Evolutionary conservation across 2,113 vertebrate genomes (phyloP).

Genomic region (Anhinga anhinga): DNA sequence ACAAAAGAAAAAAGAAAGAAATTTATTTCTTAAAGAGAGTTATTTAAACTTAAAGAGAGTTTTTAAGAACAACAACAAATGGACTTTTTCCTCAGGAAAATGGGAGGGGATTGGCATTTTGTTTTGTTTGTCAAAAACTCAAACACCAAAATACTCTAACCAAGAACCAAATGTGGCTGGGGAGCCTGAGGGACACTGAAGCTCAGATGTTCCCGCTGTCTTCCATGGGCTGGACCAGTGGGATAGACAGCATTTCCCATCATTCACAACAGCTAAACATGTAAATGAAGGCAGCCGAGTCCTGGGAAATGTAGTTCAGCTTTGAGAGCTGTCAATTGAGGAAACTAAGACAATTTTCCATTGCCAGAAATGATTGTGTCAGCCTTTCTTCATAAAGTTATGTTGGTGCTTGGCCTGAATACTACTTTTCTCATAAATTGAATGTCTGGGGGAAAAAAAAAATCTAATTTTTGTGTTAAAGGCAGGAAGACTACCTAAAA

Average conservation of each 20-base stretch:
- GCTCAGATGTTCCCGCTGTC: background rate
- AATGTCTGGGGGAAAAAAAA: fast-evolving
- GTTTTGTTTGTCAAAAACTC: background rate
- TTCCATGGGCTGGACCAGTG: background rate
- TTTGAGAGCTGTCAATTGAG: background rate
- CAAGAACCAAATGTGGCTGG: background rate
- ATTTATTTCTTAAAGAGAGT: background rate
- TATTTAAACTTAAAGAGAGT: background rate
- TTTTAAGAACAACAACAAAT: background rate
- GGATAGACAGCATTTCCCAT: background rate
- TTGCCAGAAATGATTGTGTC: background rate
- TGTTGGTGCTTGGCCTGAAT: background rate
- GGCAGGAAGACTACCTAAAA: background rate
- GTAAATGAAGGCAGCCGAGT: background rate
- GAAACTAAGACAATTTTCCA: background rate
- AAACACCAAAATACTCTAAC: background rate
- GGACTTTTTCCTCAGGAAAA: background rate
- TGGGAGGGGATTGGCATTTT: background rate
- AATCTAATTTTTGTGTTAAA: background rate
- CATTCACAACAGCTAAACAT: fast-evolving
- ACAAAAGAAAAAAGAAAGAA: background rate
- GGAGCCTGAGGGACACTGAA: background rate
- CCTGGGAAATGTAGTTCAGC: background rate
- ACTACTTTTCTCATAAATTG: background rate
- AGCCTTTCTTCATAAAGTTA: background rate